phyloP scores from a whole-genome alignment of 1,140 invertebrate species.

The Amyelois transitella region DNA sequence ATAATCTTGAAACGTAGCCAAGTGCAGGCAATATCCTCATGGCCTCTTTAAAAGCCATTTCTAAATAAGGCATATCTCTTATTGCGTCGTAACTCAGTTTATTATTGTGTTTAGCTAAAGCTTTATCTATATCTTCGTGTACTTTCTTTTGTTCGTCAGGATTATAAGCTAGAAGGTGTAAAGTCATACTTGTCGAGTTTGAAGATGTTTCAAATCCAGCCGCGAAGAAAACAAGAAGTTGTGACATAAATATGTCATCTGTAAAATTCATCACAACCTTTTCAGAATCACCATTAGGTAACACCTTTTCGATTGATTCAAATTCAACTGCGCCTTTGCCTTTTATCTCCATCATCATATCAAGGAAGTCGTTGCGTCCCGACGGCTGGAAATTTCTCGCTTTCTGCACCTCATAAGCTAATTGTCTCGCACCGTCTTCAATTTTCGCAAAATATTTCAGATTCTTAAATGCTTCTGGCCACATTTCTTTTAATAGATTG shows the following conservation, averaged over 20 bases:
- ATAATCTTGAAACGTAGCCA: conserved; percentile 40
- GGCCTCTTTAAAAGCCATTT: conserved; percentile 21
- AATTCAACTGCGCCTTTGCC: conserved; percentile 9
- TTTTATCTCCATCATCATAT: conserved; percentile 70
- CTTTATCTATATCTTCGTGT: conserved; percentile 59
- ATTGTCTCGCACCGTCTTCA: not conserved
- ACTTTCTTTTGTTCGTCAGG: conserved; percentile 63
- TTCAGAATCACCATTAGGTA: conserved; percentile 11
- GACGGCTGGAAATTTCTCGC: conserved; percentile 43
- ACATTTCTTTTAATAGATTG: not conserved
- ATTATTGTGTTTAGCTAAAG: conserved; percentile 59
- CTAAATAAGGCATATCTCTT: conserved; percentile 75
- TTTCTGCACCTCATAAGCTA: conserved; percentile 36
- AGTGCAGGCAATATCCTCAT: conserved; percentile 64
- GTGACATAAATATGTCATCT: conserved; percentile 48
- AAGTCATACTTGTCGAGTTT: conserved; percentile 56
- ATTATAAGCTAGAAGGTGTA: conserved; percentile 68
- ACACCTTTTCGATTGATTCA: conserved; percentile 38
- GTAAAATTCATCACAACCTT: conserved; percentile 16
- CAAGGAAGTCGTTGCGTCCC: conserved; percentile 72
- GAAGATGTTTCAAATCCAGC: conserved; percentile 72
- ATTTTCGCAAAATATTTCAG: not conserved
- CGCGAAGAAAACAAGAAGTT: conserved; percentile 72
- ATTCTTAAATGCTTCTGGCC: not conserved
- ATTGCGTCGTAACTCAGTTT: conserved; percentile 75